Evolutionary conservation across 2,797 vertebrate genomes (phyloP), one percentile per base, ranked within the genome.

Genomic region (Propithecus deckenii): DNA sequence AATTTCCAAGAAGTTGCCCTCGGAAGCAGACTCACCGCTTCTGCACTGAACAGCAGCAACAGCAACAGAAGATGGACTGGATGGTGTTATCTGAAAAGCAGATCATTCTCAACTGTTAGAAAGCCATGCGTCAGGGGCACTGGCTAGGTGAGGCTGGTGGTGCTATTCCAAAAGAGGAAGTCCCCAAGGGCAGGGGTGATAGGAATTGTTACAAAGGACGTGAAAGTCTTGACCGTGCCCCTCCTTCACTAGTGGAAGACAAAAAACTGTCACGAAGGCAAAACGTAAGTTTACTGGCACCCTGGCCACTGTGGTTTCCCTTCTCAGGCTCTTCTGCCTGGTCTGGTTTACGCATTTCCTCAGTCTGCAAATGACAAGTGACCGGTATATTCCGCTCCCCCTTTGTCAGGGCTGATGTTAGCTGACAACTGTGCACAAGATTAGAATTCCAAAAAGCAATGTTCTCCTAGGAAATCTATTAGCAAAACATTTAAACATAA

Each of bases 1-100:
- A 57, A 35, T 84, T 95, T 43, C 61, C 59, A 55, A 91, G 95
- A 95, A 97, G 2, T 2, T 61, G 22, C 67, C 85, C 41, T 23
- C 0, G 0, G 63, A 83, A 67, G 55, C 65, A 69, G 55, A 97
- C 97, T 86, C 98, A 99, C 99, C 99, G 98, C 96, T 98, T 99
- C 97, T 99, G 99, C 25, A 98, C 32, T 0, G 98, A 98, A 91
- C 99, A 99, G 96, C 98, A 98, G 67, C 99, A 99, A 94, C 99
- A 99, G 95, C 98, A 98, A 96, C 99, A 99, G 98, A 99, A 99
- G 83, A 99, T 78, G 0, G 99, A 99, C 96, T 98, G 98, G 96
- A 99, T 98, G 91, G 98, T 99, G n/a, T 99, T 98, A 98, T 99
- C 99, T 99, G 98, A 89, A 96, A 98, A 97, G 4, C 97, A 98